Evolutionary conservation across 2,797 vertebrate genomes (phyloP), one percentile per base, ranked within the genome.

Genomic region (Lepus townsendii): DNA sequence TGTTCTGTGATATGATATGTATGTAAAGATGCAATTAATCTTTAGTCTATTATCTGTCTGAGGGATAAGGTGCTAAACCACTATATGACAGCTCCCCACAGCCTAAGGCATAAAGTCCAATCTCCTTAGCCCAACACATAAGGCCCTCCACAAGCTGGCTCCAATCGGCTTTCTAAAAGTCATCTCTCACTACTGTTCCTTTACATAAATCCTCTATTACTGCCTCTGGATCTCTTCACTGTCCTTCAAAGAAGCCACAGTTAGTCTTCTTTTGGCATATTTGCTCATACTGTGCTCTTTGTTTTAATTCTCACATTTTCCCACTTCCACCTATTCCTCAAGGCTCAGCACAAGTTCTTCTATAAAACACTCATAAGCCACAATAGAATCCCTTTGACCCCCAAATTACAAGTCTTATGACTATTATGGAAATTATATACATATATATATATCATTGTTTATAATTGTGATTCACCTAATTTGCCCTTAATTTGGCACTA

Each of bases 1-100:
- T 89, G 42, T 76, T 93, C 83, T 96, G 91, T 75, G 72, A 89
- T 92, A 92, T 38, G 83, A 94, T 93, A 92, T 47, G 62, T 88
- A 72, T 62, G 93, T 91, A 93, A 92, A 97, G 79, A 96, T 79
- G 77, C 30, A 90, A 96, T 97, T 97, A 96, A 96, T 95, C 57
- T 96, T 87, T 80, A 89, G 47, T 91, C 69, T 94, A 92, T 83
- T 93, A 94, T 91, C 85, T 92, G 50, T 89, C 83, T 91, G 68
- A 95, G 30, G 78, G 83, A 96, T 93, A 97, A 84, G 73, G 72
- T 71, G 54, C 16, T 96, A 94, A 96, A 96, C 26, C 32, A 69
- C 17, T 4, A 42, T 94, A 87, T 91, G 94, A 93, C n/a, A 30
- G 32, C 86, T 92, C 42, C 72, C 91, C 3, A 71, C 68, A 78